phyloP scores from a whole-genome alignment of 2,797 vertebrate species.

The Otolemur crassicaudatus region DNA sequence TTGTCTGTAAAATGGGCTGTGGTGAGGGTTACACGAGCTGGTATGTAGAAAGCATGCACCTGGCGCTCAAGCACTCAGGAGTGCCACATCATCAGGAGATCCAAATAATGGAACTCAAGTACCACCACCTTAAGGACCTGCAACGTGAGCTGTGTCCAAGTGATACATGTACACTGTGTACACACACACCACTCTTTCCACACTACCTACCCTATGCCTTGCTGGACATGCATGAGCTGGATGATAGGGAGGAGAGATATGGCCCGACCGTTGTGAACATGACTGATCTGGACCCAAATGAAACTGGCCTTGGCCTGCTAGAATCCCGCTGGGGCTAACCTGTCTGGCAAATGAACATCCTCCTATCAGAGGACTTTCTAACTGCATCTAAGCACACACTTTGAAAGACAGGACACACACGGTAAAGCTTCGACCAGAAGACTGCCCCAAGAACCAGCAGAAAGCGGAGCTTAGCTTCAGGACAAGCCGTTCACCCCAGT shows the following conservation, averaged over 20 bases:
- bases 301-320: background rate
- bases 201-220: accelerated
- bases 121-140: no score
- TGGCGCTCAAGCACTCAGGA: background rate
- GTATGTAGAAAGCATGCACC: accelerated
- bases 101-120: background rate
- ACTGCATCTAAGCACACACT: background rate
- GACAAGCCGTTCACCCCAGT: background rate
- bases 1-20: background rate
- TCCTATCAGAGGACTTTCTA: background rate
- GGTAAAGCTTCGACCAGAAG: accelerated
- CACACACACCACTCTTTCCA: background rate
- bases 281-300: background rate
- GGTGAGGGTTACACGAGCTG: background rate
- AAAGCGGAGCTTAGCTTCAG: background rate
- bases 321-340: background rate
- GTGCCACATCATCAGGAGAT: background rate
- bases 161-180: background rate
- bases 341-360: background rate
- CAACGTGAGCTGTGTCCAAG: background rate
- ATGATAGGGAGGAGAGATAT: background rate
- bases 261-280: background rate
- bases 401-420: background rate
- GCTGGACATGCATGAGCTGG: background rate
- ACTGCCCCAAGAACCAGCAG: background rate